phyloP scores from a whole-genome alignment of 1,140 invertebrate species.

The honey bee (Apis mellifera) region Amel_HAv3.1 CM009931.2:1048501-1049000 shows the following conservation, averaged over 20 bases:
- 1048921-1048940: slow-evolving; percentile 33
- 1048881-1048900: slow-evolving; percentile 45
- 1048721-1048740: neutral
- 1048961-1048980: slow-evolving; percentile 56
- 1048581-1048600: neutral
- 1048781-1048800: too few species aligned
- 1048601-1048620: neutral
- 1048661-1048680: slow-evolving; percentile 30
- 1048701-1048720: slow-evolving; percentile 11
- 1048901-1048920: slow-evolving; percentile 35
- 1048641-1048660: slow-evolving; percentile 45
- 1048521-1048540: neutral
- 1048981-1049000: slow-evolving; percentile 51
- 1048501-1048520: neutral
- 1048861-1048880: slow-evolving; percentile 39
- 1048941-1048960: slow-evolving; percentile 63
- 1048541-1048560: neutral
- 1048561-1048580: neutral
- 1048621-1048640: neutral
- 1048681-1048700: slow-evolving; percentile 12
- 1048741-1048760: too few species aligned
- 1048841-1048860: neutral
- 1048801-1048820: neutral
- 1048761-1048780: neutral
- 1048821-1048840: neutral